Evolutionary conservation across 2,888 invertebrate species (phyloP).

Genomic region (Drosophila macrospina): DNA sequence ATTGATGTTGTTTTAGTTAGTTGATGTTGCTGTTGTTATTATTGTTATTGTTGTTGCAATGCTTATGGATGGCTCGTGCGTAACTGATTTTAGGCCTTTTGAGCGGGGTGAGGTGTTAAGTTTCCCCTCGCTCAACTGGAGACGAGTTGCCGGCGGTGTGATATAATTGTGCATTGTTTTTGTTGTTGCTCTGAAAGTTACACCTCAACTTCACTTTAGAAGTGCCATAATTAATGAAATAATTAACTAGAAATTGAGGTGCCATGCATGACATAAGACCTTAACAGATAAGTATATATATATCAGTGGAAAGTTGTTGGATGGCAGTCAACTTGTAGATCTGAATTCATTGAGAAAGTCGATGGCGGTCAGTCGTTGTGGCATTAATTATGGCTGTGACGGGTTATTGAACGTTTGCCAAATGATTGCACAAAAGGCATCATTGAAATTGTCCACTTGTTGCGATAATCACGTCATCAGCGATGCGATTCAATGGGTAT

Average conservation of each 20-base stretch:
- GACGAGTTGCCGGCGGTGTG: slow-evolving; percentile 43
- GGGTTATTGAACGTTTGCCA: slow-evolving; percentile 49
- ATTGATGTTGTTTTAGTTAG: slow-evolving; percentile 37
- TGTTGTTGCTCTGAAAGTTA: slow-evolving; percentile 23
- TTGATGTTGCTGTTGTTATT: slow-evolving; percentile 18
- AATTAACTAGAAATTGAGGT: slow-evolving; percentile 49
- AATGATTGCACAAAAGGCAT: slow-evolving; percentile 61
- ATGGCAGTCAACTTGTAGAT: slow-evolving; percentile 25
- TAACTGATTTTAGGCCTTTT: slow-evolving; percentile 44
- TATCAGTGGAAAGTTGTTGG: slow-evolving; percentile 38
- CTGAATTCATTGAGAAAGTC: slow-evolving; percentile 25
- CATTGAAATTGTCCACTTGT: slow-evolving; percentile 53
- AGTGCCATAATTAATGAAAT: slow-evolving; percentile 62
- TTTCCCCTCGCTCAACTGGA: slow-evolving; percentile 15
- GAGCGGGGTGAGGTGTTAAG: not conserved
- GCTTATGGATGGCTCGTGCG: slow-evolving; percentile 61
- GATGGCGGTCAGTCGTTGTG: not conserved
- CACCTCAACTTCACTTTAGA: slow-evolving; percentile 35
- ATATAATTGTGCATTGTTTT: slow-evolving; percentile 62
- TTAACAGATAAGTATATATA: no score
- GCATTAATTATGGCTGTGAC: slow-evolving; percentile 25
- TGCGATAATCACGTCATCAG: slow-evolving; percentile 53
- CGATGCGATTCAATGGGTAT: slow-evolving; percentile 37
- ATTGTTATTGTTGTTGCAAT: slow-evolving; percentile 39
- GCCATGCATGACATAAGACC: slow-evolving; percentile 23